A percentile compares a stretch with the other conserved stretches of the same genome.
phyloP scores from a whole-genome alignment of 2,888 invertebrate species.

The Habrosyne pyritoides region DNA sequence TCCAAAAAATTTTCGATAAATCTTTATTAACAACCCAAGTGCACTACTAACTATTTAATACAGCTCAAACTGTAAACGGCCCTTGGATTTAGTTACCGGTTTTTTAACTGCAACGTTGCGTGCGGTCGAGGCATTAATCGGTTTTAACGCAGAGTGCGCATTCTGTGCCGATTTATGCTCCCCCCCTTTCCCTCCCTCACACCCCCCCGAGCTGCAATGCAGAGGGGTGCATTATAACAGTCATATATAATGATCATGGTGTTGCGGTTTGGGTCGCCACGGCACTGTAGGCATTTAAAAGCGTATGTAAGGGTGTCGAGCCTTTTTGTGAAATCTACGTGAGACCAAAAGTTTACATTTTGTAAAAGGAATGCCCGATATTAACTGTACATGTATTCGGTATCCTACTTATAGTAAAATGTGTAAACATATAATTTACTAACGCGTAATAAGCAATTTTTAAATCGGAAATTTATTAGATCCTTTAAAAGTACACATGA shows the following conservation, averaged over 20 bases:
- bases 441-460: too few species aligned
- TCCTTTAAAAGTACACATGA: too few species aligned
- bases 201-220: conserved; percentile 56
- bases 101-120: conserved; percentile 68
- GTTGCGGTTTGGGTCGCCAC: not conserved
- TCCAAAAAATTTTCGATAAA: too few species aligned
- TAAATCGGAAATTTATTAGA: too few species aligned
- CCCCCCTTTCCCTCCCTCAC: conserved; percentile 20
- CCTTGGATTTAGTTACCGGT: conserved; percentile 23
- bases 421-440: too few species aligned
- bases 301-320: not conserved
- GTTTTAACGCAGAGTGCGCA: conserved; percentile 60
- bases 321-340: not conserved
- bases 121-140: conserved; percentile 67
- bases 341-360: not conserved
- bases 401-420: too few species aligned
- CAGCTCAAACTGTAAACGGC: not conserved
- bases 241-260: conserved; percentile 7
- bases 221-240: conserved; percentile 24
- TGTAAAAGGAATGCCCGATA: not conserved
- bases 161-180: conserved; percentile 46
- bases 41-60: not conserved
- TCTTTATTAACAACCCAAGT: too few species aligned
- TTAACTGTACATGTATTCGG: too few species aligned
- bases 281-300: not conserved